These are phyloP conservation scores for Blastobasis adustella DNA, from an alignment of 2,888 invertebrate species.

Conservation along the genomic window DNA sequence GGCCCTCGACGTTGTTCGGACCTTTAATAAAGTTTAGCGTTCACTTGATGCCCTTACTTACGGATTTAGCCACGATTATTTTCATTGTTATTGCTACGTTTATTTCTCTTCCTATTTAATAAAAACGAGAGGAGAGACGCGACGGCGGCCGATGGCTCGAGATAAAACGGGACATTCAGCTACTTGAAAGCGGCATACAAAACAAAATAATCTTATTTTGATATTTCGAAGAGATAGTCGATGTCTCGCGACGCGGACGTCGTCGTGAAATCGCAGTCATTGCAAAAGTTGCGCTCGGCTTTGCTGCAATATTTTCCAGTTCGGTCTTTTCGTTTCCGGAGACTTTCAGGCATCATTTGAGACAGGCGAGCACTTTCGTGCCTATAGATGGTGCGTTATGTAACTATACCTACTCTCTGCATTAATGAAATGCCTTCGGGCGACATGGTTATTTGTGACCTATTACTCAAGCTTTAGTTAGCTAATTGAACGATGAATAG, in stretches of 20 bases:
- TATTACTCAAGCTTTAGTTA: constrained; percentile 5
- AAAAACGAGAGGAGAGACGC: constrained; percentile 10
- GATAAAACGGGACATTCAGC: constrained; percentile 28
- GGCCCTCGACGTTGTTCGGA: constrained; percentile 40
- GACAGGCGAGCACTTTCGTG: constrained; percentile 13
- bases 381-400: not conserved
- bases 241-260: constrained; percentile 26
- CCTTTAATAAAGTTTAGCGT: constrained; percentile 58
- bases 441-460: not conserved
- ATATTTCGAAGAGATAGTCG: constrained; percentile 45
- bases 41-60: constrained; percentile 37
- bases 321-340: constrained; percentile 32
- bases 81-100: constrained; percentile 27
- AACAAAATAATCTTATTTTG: constrained; percentile 51
- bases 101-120: constrained; percentile 14
- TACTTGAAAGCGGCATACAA: constrained; percentile 33
- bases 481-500: constrained; percentile 9
- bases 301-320: constrained; percentile 45
- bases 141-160: constrained; percentile 20
- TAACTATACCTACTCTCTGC: no score
- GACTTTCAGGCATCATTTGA: constrained; percentile 29
- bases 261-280: constrained; percentile 45
- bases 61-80: constrained; percentile 38
- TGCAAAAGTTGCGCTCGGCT: constrained; percentile 52
- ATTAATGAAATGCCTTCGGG: no score